phyloP scores from a whole-genome alignment of 2,888 invertebrate species.

The Chrysolina americana region DNA sequence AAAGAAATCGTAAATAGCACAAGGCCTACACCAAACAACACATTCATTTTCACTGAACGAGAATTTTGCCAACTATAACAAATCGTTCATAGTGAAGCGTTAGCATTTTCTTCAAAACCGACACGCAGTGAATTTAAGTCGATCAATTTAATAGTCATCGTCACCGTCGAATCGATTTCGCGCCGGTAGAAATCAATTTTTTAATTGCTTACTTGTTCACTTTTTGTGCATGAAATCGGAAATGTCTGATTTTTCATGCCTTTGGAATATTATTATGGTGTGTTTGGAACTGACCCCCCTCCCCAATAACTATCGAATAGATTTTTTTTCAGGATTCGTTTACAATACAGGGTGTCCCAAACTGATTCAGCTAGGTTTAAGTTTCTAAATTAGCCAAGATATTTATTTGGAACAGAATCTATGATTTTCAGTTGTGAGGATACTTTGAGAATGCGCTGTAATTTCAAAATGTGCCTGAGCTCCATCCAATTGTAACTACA shows the following conservation, averaged over 20 bases:
- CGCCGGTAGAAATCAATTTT: background rate
- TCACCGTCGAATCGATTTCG: slow-evolving; percentile 4
- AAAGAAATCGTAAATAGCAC: slow-evolving; percentile 27
- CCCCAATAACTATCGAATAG: no score
- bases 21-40: slow-evolving; percentile 30
- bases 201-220: background rate
- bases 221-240: background rate
- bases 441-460: no score
- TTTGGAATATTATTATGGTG: no score
- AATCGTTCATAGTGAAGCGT: slow-evolving; percentile 28
- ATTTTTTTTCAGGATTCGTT: no score
- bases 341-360: no score
- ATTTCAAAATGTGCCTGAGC: no score
- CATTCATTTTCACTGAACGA: slow-evolving; percentile 34
- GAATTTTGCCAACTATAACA: slow-evolving; percentile 31
- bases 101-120: slow-evolving; percentile 29
- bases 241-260: background rate
- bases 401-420: no score
- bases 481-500: no score
- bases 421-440: no score
- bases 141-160: background rate
- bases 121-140: slow-evolving; percentile 15
- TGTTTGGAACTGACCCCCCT: no score
- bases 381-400: no score
- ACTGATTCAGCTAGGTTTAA: no score